A percentile compares a stretch with the other conserved stretches of the same genome.
These are phyloP conservation scores for Drosophila takahashii DNA, from an alignment of 1,140 invertebrate species.

Conservation along the genomic window DNA sequence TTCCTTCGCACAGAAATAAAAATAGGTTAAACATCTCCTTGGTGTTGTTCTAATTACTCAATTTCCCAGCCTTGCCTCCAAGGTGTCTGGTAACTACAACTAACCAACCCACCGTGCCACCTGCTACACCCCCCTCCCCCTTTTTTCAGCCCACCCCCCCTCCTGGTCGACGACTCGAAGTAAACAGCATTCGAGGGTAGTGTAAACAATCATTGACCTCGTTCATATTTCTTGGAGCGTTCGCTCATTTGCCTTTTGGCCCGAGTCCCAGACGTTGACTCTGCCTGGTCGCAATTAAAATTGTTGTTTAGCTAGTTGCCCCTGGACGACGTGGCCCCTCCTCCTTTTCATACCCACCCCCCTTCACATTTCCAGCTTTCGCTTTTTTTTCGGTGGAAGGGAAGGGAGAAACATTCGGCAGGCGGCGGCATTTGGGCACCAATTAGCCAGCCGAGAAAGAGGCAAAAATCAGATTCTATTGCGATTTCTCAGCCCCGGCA, in stretches of 20 bases:
- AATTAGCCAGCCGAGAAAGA: slow-evolving; percentile 51
- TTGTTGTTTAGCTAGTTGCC: slow-evolving; percentile 61
- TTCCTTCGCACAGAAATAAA: background rate
- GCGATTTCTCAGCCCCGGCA: slow-evolving; percentile 24
- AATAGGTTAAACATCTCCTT: background rate
- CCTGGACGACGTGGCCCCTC: slow-evolving; percentile 8
- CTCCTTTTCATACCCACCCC: background rate
- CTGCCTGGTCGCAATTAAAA: slow-evolving; percentile 71
- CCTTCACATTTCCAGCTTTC: background rate
- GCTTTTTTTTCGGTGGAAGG: background rate
- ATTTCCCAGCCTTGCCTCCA: slow-evolving; percentile 9
- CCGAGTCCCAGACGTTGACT: slow-evolving; percentile 52
- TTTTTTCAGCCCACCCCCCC: no score
- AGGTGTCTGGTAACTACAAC: slow-evolving; percentile 27
- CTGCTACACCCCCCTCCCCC: background rate
- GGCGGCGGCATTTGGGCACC: slow-evolving; percentile 54
- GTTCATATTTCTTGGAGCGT: slow-evolving; percentile 74
- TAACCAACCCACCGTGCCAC: slow-evolving; percentile 4
- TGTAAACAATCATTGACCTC: slow-evolving; percentile 84
- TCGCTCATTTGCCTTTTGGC: slow-evolving; percentile 77
- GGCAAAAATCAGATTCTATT: slow-evolving; percentile 43
- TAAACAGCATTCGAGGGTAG: slow-evolving; percentile 81
- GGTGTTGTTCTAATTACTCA: slow-evolving; percentile 22
- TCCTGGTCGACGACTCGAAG: slow-evolving; percentile 27
- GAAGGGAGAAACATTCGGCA: slow-evolving; percentile 21